Percentiles rank a stretch among this genome's conserved stretches.
phyloP scores from a whole-genome alignment of 2,888 invertebrate genomes.

The Agriopis leucophaearia region DNA sequence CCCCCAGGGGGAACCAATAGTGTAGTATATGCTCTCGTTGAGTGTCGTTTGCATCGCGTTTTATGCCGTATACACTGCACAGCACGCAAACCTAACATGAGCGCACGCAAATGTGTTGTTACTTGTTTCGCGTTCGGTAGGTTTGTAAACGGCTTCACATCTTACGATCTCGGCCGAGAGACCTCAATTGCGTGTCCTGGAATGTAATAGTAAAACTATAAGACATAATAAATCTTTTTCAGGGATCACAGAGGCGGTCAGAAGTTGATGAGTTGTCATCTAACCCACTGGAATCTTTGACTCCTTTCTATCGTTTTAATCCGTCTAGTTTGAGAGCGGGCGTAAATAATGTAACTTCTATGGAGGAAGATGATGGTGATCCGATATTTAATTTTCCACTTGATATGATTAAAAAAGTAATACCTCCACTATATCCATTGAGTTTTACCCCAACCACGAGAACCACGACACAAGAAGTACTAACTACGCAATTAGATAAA shows the following conservation, averaged over 20 bases:
- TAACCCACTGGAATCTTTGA: slow-evolving; percentile 14
- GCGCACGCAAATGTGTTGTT: no score
- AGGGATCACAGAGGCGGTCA: neutral
- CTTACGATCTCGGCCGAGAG: neutral
- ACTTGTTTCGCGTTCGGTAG: no score
- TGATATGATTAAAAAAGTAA: neutral
- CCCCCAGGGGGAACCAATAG: no score
- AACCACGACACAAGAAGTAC: slow-evolving; percentile 1
- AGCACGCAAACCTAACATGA: no score
- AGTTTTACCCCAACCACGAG: neutral
- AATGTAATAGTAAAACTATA: neutral
- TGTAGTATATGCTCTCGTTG: no score
- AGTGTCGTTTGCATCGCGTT: no score
- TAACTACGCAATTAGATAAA: neutral
- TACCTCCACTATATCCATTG: slow-evolving; percentile 9
- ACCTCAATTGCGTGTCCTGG: neutral
- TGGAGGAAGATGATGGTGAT: neutral
- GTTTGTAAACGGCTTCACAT: neutral
- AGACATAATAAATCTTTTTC: slow-evolving; percentile 9
- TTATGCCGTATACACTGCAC: no score
- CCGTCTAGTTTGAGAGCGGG: neutral
- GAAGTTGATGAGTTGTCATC: neutral
- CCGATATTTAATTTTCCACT: slow-evolving; percentile 9
- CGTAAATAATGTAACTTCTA: neutral
- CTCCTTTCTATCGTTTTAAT: slow-evolving; percentile 24